These are phyloP conservation scores for Wiebesia pumilae DNA, from an alignment of 1,140 invertebrate genomes.

Conservation along the genomic window DNA sequence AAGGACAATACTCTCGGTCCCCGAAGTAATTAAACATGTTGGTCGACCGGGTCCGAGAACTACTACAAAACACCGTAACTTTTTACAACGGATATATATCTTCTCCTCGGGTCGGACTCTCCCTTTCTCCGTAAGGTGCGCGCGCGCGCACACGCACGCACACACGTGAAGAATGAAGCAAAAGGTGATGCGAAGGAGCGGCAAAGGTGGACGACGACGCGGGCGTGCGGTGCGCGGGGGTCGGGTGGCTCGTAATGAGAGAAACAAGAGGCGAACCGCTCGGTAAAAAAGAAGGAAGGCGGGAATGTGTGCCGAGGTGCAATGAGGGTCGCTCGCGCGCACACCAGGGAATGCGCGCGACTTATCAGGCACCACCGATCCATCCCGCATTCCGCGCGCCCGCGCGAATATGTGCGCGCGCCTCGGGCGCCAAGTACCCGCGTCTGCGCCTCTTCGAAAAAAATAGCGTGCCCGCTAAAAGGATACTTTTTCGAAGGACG, in stretches of 20 bases:
- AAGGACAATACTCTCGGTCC: background rate
- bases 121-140: background rate
- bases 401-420: background rate
- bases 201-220: background rate
- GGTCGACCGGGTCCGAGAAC: background rate
- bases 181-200: background rate
- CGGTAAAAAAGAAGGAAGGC: background rate
- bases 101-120: background rate
- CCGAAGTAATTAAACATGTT: conserved; percentile 8
- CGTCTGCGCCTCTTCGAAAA: background rate
- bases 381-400: conserved; percentile 40
- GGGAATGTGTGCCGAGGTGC: conserved; percentile 38
- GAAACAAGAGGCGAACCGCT: conserved; percentile 39
- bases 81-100: background rate
- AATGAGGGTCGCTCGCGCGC: background rate
- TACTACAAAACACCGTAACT: background rate
- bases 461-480: conserved; percentile 10
- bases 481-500: conserved; percentile 14
- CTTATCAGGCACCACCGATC: conserved; percentile 45
- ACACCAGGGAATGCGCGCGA: conserved; percentile 15
- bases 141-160: background rate
- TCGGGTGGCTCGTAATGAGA: conserved; percentile 18
- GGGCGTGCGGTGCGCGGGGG: background rate
- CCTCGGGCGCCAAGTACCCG: background rate
- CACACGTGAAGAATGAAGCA: background rate